phyloP scores from a whole-genome alignment of 1,140 invertebrate genomes.

The Achatina immaculata region DNA sequence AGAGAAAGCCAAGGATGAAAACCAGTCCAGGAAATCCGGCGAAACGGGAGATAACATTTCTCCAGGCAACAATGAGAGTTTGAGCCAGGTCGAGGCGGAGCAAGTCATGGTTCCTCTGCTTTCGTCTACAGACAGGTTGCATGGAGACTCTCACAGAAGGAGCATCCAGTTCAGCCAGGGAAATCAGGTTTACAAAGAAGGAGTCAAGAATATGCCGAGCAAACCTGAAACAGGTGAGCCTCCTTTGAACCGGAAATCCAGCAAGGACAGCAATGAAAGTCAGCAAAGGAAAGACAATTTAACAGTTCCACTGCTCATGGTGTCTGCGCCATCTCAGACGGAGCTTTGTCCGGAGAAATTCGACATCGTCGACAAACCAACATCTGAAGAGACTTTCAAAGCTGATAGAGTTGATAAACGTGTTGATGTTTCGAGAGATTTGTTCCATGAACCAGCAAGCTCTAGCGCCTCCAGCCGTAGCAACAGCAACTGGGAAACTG shows the following conservation, averaged over 20 bases:
- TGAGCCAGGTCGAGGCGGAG: neutral
- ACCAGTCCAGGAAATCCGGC: neutral
- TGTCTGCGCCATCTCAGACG: neutral
- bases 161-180: neutral
- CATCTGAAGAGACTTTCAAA: neutral
- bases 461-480: too few relatives aligned
- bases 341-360: neutral
- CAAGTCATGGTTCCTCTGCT: neutral
- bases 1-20: neutral
- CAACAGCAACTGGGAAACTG: neutral
- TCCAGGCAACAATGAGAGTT: neutral
- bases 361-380: neutral
- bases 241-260: neutral
- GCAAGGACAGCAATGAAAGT: neutral
- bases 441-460: too few relatives aligned
- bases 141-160: neutral
- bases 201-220: too few relatives aligned
- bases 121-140: neutral
- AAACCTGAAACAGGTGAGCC: too few relatives aligned
- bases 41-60: neutral
- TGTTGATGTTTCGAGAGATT: neutral
- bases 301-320: neutral
- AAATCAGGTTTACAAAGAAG: too few relatives aligned
- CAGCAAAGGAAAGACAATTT: neutral
- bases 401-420: neutral